Evolutionary conservation across 2,888 invertebrate species (phyloP), one percentile per base, ranked within the genome.

Genomic region (Aleiodes alternator): DNA sequence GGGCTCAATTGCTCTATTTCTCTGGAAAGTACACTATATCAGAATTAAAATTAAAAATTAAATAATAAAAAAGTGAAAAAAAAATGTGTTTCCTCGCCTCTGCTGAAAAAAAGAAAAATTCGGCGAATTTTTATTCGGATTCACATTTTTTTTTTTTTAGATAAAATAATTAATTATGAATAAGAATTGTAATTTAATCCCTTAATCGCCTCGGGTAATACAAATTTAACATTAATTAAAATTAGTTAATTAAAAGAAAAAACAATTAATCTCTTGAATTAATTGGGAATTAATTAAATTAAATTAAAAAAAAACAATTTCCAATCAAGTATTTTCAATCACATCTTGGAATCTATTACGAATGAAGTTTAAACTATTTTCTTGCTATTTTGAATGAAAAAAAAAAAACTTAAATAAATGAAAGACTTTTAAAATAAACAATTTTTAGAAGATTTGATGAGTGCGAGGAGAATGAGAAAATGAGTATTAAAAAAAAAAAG

Each of bases 41-140:
- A 43, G 43, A 43, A 9, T 43, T 23, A 23, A 23, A 23, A 23
- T 23, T 23, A 23, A 23, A 34, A 34, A 1, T 11, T 7, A 43
- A 43, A 43, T 11, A 8, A 43, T 9, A 43, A 43, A 43, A 43
- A 43, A 43, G 9, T 11, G 9, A 43, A 86, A 83, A 84, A 11
- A 43, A 87, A 83, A 84, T 84, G 82, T 76, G 73, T 9, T 23
- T 51, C 16, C 50, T 69, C 51, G 56, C 69, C 53, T 38, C 23
- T 53, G 55, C 69, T 50, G 56, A 69, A 53, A 53, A 23, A 23
- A 23, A 23, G 23, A 23, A 23, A 31, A 43, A 48, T 61, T 64
- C 43, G 16, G n/a, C 64, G 69, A 38, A 53, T 69, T 69, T 69
- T 69, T 51, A 34, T 6, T 23, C 34, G 34, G n/a, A 69, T 69